phyloP scores from a whole-genome alignment of 2,797 vertebrate genomes.

The Lepidocolaptes lacrymiger region DNA sequence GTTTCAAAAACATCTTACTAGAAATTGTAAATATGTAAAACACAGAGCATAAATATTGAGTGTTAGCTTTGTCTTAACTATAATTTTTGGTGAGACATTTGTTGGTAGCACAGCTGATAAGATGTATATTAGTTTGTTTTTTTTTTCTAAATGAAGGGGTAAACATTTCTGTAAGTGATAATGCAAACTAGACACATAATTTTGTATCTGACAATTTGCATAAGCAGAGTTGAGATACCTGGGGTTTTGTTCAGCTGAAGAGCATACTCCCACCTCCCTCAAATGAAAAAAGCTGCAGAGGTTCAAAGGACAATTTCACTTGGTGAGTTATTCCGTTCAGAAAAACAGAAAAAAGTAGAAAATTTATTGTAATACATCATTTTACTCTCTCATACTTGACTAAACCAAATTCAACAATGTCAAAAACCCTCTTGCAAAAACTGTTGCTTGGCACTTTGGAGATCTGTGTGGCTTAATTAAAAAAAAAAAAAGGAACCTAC shows the following conservation, averaged over 20 bases:
- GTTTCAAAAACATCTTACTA: conserved; percentile 31
- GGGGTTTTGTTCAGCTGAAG: not conserved
- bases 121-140: not conserved
- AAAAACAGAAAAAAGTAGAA: not conserved
- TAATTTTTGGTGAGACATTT: not conserved
- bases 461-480: not conserved
- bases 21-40: conserved; percentile 14
- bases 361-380: not conserved
- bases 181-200: not conserved
- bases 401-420: not conserved
- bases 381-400: not conserved
- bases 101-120: not conserved
- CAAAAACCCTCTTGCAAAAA: not conserved
- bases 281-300: not conserved
- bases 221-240: not conserved
- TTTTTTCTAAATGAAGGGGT: not conserved
- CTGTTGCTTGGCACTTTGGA: not conserved
- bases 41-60: not conserved
- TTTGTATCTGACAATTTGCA: not conserved
- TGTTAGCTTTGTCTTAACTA: not conserved
- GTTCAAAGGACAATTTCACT: not conserved
- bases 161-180: not conserved
- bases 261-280: not conserved
- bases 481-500: not conserved
- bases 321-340: not conserved